Percentiles rank a stretch among this genome's conserved stretches.
These are phyloP conservation scores for Pterocles gutturalis DNA, from an alignment of 2,113 vertebrate species.

Conservation along the genomic window DNA sequence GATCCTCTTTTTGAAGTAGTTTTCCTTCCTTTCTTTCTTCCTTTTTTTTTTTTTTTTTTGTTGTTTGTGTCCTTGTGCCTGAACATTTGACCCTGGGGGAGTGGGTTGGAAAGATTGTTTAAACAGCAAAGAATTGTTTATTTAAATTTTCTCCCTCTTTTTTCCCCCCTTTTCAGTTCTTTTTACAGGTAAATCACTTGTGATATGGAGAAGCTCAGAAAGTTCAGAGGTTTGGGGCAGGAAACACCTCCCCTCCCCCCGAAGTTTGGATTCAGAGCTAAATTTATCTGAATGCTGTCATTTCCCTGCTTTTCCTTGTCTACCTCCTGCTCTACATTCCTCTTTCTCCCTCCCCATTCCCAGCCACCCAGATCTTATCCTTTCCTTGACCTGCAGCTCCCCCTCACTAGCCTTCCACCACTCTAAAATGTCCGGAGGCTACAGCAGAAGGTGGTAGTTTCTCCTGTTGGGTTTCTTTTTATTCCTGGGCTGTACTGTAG, in stretches of 20 bases:
- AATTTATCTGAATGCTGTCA: constrained; percentile 71
- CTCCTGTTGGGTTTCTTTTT: neutral
- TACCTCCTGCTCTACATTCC: constrained; percentile 61
- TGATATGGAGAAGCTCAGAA: neutral
- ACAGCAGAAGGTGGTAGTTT: neutral
- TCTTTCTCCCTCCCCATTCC: constrained; percentile 42
- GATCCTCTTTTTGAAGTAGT: neutral
- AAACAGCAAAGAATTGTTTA: constrained; percentile 59
- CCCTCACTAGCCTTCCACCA: neutral
- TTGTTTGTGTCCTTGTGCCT: neutral
- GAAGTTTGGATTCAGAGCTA: constrained; percentile 56
- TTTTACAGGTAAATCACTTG: constrained; percentile 49
- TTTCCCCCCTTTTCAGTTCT: neutral
- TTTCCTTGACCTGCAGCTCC: constrained; percentile 69
- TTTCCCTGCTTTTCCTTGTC: constrained; percentile 52
- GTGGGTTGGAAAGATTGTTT: constrained; percentile 44
- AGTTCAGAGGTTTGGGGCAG: constrained; percentile 59
- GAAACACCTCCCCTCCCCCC: constrained; percentile 33
- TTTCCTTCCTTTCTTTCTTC: neutral
- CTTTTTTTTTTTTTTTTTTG: no score
- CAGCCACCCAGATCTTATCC: constrained; percentile 65
- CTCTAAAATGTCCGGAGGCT: neutral
- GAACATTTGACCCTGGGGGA: constrained; percentile 56
- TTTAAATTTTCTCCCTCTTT: constrained; percentile 32
- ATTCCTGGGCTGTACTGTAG: neutral